Evolutionary conservation across 2,888 invertebrate genomes (phyloP), one percentile per base, ranked within the genome.

Genomic region (Cetonia aurata): DNA sequence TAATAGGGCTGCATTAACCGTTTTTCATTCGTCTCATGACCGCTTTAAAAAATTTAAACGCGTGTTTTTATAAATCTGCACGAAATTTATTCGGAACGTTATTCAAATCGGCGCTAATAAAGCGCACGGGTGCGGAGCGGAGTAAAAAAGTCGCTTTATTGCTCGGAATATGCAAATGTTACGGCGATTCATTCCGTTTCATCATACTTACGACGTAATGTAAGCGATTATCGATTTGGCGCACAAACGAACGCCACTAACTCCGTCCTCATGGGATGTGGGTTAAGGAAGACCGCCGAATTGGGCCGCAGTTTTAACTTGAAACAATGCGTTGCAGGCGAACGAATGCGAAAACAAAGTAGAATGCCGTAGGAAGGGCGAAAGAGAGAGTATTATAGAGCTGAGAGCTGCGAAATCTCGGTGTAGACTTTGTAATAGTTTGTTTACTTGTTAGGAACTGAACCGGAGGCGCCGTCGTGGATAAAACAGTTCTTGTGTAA

Each of bases 391-490:
- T 33, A 33, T 25, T 4, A 25, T 4, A 4, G 25, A 25, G 25
- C 4, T 25, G 62, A 17, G 15, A 50, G 33, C 31, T 31, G 48
- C 15, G 48, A 33, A 62, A 48, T 10, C 44, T 62, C 62, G 48
- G 62, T 62, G 62, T 62, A 62, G 62, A 62, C 48, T 62, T 62
- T 50, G 48, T 62, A 62, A 62, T 62, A 62, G 62, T 62, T 69
- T 69, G 69, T 69, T 69, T 69, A 69, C 69, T 69, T 60, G 60
- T 52, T 60, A 59, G 59, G 13, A 69, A 48, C 42, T 69, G 44
- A 62, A 62, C 50, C 42, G 57, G 52, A 69, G 69, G 69, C 69
- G 69, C 69, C 69, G 57, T 48, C 52, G 48, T 52, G 69, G 60
- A 50, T 69, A 59, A 69, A 60, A 69, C 57, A 31, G 60, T 60